Conservation (phyloP, 2,797 vertebrate species). For the Oryzias dopingdopingensis region DNA sequence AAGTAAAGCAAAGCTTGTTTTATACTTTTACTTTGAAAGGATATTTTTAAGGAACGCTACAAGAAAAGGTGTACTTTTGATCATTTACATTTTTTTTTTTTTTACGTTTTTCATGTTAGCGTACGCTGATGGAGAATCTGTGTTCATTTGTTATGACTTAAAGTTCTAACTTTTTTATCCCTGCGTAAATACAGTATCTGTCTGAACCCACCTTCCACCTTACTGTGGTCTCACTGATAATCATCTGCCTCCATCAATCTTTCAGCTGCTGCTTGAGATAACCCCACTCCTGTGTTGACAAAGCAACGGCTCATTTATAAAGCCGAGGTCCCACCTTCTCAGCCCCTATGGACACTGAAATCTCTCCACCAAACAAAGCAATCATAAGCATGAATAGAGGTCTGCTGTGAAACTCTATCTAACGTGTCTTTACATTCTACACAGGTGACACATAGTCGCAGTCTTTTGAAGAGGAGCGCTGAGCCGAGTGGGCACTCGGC, state of each 20-base stretch:
- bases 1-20: too few relatives aligned
- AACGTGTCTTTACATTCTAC: constrained; percentile 61
- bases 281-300: constrained; percentile 65
- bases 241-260: constrained; percentile 66
- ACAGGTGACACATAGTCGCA: constrained; percentile 67
- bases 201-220: constrained; percentile 8
- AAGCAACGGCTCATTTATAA: constrained; percentile 72
- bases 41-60: too few relatives aligned
- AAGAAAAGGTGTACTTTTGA: too few relatives aligned
- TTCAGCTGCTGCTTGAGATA: constrained; percentile 66
- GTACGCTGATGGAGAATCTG: too few relatives aligned
- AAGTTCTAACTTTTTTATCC: constrained; percentile 5
- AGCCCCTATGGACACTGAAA: constrained; percentile 69
- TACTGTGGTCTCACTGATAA: constrained; percentile 59
- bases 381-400: constrained; percentile 71
- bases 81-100: too few relatives aligned
- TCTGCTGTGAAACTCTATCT: constrained; percentile 68
- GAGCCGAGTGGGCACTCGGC: constrained; percentile 64
- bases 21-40: too few relatives aligned
- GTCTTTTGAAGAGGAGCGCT: constrained; percentile 62
- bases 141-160: not conserved
- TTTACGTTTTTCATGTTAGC: too few relatives aligned
- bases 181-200: constrained; percentile 38
- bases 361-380: constrained; percentile 68
- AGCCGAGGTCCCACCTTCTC: constrained; percentile 61